Percentiles rank a stretch among this genome's conserved stretches.
phyloP scores from a whole-genome alignment of 2,888 invertebrate genomes.

The Caenorhabditis sp. region DNA sequence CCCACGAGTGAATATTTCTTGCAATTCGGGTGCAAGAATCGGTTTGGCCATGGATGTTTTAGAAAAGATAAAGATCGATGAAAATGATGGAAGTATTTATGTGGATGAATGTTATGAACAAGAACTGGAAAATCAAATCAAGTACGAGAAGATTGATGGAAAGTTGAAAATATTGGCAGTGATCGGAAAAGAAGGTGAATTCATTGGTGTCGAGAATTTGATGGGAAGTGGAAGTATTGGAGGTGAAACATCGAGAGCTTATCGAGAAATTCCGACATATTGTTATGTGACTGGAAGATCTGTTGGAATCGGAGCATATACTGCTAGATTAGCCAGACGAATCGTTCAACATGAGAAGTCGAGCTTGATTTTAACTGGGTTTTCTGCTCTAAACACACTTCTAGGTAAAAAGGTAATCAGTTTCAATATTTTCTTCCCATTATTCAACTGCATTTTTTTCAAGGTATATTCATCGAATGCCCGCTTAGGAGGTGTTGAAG shows the following conservation, averaged over 20 bases:
- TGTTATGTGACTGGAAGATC: slow-evolving; percentile 97
- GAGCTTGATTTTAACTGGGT: slow-evolving; percentile 96
- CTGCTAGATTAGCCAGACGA: slow-evolving; percentile 88
- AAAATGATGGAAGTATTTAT: slow-evolving; percentile 92
- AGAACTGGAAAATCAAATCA: slow-evolving; percentile 55
- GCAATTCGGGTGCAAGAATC: slow-evolving; percentile 95
- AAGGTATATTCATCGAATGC: slow-evolving; percentile 95
- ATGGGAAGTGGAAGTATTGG: slow-evolving; percentile 81
- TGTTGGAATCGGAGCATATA: slow-evolving; percentile 96
- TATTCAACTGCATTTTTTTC: slow-evolving; percentile 71
- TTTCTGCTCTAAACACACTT: slow-evolving; percentile 77
- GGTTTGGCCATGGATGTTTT: slow-evolving; percentile 97
- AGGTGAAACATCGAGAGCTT: slow-evolving; percentile 94
- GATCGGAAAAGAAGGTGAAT: slow-evolving; percentile 77
- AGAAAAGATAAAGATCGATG: slow-evolving; percentile 82
- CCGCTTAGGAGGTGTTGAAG: slow-evolving; percentile 93
- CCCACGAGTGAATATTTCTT: slow-evolving; percentile 92
- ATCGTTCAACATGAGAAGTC: slow-evolving; percentile 80
- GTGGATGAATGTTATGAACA: slow-evolving; percentile 87
- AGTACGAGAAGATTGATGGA: slow-evolving; percentile 52
- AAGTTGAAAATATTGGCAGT: slow-evolving; percentile 70
- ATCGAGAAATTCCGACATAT: slow-evolving; percentile 87
- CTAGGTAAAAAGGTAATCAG: slow-evolving; percentile 78
- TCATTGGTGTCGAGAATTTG: slow-evolving; percentile 91
- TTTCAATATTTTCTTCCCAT: background rate